Percentiles rank a stretch among this genome's conserved stretches.
Evolutionary conservation across 2,113 vertebrate genomes (phyloP).

Genomic region (Ranitomeya imitator): DNA sequence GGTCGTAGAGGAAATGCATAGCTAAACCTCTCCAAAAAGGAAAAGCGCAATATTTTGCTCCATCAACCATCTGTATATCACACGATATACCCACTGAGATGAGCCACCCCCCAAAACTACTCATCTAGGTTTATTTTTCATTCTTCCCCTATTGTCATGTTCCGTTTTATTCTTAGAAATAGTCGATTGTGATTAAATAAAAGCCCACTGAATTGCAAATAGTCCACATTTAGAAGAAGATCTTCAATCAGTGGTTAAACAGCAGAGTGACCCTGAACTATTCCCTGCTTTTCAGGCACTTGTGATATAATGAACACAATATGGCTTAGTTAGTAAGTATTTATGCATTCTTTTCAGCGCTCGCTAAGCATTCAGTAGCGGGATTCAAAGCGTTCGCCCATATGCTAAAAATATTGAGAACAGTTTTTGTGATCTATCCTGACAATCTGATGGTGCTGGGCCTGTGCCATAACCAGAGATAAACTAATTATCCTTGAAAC

Average conservation of each 20-base stretch:
- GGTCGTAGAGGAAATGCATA: too few species aligned
- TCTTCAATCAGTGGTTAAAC: not conserved
- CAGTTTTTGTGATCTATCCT: constrained; percentile 44
- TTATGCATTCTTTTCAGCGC: constrained; percentile 39
- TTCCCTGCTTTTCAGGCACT: constrained; percentile 18
- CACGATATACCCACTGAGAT: too few species aligned
- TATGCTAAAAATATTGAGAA: constrained; percentile 55
- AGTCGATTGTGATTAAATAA: not conserved
- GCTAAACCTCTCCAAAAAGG: too few species aligned
- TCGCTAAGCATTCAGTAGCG: constrained; percentile 16
- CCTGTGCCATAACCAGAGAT: constrained; percentile 28
- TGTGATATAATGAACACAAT: constrained; percentile 22
- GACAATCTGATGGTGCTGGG: constrained; percentile 29
- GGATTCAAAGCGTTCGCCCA: constrained; percentile 35
- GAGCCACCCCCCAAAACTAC: too few species aligned
- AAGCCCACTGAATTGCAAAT: not conserved
- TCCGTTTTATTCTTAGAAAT: too few species aligned
- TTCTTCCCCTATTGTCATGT: not conserved
- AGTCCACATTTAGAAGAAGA: not conserved
- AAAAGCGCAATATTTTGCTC: too few species aligned
- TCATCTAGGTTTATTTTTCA: not conserved
- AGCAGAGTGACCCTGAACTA: not conserved
- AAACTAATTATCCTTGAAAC: constrained; percentile 55
- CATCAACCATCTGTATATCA: too few species aligned
- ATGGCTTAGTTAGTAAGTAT: constrained; percentile 31